phyloP scores from a whole-genome alignment of 2,888 invertebrate genomes.

The Rotaria macrura region DNA sequence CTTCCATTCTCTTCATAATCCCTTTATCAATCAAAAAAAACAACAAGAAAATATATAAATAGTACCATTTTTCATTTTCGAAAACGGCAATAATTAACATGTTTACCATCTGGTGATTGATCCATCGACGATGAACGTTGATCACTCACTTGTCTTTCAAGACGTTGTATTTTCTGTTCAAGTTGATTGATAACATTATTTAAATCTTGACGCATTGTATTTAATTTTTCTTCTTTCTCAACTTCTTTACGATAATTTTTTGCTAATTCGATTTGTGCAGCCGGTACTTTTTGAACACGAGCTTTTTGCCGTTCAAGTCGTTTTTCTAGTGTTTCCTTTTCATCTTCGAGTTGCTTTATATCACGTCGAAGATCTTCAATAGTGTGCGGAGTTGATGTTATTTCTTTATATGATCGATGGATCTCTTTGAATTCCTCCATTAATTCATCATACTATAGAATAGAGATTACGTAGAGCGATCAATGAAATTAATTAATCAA shows the following conservation, averaged over 20 bases:
- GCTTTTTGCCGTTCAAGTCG: slow-evolving; percentile 57
- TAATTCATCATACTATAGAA: slow-evolving; percentile 59
- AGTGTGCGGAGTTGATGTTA: slow-evolving; percentile 59
- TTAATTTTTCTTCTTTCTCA: slow-evolving; percentile 56
- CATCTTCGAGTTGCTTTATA: slow-evolving; percentile 72
- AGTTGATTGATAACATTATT: slow-evolving; percentile 47
- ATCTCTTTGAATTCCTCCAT: slow-evolving; percentile 70
- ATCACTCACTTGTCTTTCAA: slow-evolving; percentile 56
- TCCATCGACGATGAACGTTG: slow-evolving; percentile 55
- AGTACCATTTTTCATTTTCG: too few species aligned
- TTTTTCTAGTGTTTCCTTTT: slow-evolving; percentile 64
- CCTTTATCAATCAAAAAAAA: too few species aligned
- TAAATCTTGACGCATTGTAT: slow-evolving; percentile 57
- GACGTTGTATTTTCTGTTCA: slow-evolving; percentile 33
- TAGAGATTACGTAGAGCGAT: too few species aligned
- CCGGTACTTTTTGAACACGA: slow-evolving; percentile 60
- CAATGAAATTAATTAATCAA: too few species aligned
- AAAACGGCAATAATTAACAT: slow-evolving; percentile 38
- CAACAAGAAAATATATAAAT: neutral
- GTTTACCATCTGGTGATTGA: slow-evolving; percentile 56
- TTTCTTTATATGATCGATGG: slow-evolving; percentile 62
- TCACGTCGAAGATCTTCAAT: slow-evolving; percentile 70
- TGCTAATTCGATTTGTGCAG: slow-evolving; percentile 57
- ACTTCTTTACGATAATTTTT: slow-evolving; percentile 55
- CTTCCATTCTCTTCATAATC: slow-evolving; percentile 62